phyloP scores from a whole-genome alignment of 1,140 invertebrate species.

The Drosophila melanogaster region DNA sequence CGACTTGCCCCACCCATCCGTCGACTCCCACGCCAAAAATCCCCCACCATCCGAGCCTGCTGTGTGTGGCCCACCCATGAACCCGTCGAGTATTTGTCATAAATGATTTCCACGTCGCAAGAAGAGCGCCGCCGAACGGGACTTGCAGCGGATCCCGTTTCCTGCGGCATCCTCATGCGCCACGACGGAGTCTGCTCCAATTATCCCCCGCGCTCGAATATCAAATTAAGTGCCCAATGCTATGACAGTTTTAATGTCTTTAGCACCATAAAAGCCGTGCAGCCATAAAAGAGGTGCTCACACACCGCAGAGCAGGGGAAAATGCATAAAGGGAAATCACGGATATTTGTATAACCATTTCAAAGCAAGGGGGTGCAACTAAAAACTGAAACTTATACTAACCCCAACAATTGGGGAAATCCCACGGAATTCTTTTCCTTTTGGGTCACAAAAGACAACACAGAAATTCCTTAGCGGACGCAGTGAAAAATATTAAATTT shows the following conservation, averaged over 20 bases:
- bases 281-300: conserved; percentile 46
- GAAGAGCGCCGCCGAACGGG: conserved; percentile 26
- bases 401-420: conserved; percentile 61
- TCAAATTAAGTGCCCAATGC: conserved; percentile 79
- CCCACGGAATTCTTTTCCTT: conserved; percentile 34
- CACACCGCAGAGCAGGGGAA: conserved; percentile 17
- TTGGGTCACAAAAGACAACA: conserved; percentile 42
- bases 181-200: conserved; percentile 62
- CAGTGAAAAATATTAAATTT: conserved; percentile 45
- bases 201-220: conserved; percentile 72
- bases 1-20: conserved; percentile 23
- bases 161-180: conserved; percentile 29
- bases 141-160: conserved; percentile 38
- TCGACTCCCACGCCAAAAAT: conserved; percentile 56
- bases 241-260: conserved; percentile 81
- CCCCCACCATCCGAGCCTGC: neutral
- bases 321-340: conserved; percentile 11
- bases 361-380: conserved; percentile 4
- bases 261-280: conserved; percentile 70
- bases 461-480: conserved; percentile 44
- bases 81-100: conserved; percentile 59
- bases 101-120: conserved; percentile 56
- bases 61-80: conserved; percentile 62
- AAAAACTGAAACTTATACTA: conserved; percentile 10
- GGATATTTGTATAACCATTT: conserved; percentile 30